Percentiles rank a stretch among this genome's conserved stretches.
Conservation (phyloP, 1,140 invertebrate species). For the Chironomus tepperi region DNA sequence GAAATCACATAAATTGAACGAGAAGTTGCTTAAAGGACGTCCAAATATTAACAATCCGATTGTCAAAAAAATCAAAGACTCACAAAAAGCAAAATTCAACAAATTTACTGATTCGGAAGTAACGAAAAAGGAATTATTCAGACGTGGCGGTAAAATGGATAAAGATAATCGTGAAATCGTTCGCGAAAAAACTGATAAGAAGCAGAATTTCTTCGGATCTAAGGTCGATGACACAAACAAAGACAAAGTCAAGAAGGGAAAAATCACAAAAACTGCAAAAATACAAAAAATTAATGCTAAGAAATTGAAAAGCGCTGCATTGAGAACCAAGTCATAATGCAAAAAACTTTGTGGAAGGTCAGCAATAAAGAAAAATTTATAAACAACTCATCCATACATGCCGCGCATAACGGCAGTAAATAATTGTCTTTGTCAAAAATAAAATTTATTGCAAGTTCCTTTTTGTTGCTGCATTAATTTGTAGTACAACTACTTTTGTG, state of each 20-base stretch:
- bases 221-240: neutral
- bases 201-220: neutral
- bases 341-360: too few species aligned
- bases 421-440: too few species aligned
- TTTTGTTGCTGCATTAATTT: too few species aligned
- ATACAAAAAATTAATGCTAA: neutral
- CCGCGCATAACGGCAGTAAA: too few species aligned
- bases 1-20: neutral
- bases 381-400: too few species aligned
- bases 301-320: neutral
- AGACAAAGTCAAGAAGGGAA: neutral
- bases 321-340: neutral
- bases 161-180: neutral
- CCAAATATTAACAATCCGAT: constrained; percentile 2
- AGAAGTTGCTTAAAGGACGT: neutral
- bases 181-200: neutral
- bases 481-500: too few species aligned
- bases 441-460: too few species aligned
- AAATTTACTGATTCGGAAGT: neutral
- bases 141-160: neutral
- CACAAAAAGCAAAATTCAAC: constrained; percentile 16
- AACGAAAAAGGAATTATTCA: neutral
- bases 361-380: too few species aligned
- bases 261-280: neutral
- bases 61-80: neutral